Base-by-base conservation (phyloP, 2,888 invertebrate species). In the Xestia c-nigrum region DNA sequence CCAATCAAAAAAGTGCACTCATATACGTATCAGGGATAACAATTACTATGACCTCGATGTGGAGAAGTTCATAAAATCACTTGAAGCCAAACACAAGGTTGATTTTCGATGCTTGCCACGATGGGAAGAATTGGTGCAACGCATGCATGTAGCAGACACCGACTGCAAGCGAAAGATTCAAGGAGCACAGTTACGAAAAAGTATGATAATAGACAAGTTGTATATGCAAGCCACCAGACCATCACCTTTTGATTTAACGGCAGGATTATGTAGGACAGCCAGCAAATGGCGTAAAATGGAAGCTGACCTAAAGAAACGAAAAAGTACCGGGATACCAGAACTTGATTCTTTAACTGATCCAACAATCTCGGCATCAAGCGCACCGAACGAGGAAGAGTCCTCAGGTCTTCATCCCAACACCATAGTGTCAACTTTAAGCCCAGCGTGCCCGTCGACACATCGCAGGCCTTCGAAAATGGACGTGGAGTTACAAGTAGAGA, bases 231-330 rank as follows among this genome's bases (percentile, higher is more conserved):
- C 84, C 24, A 91, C 87, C 19, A 93, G 94, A 85, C 86, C 83
- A 57, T 93, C 95, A 3, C 96, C 96, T 0, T 96, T 96, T 88
- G 90, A 93, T 72, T 86, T 95, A 76, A 94, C 93, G 6, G 89
- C 92, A 14, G 88, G 89, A 64, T 86, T 95, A 57, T 89, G 89
- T 69, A 93, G 95, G 85, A 96, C 95, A 65, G 87, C 91, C 55
- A 87, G 86, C n/a, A 89, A 88, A 83, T 95, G 95, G 95, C 69
- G 89, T 78, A 73, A 83, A 68, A 80, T 92, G 40, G 80, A 90
- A 87, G 64, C 69, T 3, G 74, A 81, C 21, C 12, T 47, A 10
- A 87, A 87, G 61, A 85, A 85, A 84, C 72, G 50, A 14, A 82
- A 85, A 73, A 63, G 21, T 47, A 43, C 63, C 73, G 40, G 63